phyloP scores from a whole-genome alignment of 2,797 vertebrate genomes.

The Enteromius anoplus region DNA sequence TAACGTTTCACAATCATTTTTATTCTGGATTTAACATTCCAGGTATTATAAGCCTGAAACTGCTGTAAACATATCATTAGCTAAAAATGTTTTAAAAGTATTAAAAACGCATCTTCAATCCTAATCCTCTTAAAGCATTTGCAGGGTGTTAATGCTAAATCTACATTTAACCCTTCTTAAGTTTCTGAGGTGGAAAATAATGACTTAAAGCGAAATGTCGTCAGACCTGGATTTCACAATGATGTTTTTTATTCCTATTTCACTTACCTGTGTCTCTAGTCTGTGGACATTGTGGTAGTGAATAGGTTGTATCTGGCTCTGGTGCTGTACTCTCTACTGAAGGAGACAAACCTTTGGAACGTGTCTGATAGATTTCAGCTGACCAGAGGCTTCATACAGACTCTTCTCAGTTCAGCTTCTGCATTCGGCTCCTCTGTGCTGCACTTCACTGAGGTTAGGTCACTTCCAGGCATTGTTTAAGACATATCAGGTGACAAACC shows the following conservation, averaged over 20 bases:
- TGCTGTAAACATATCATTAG: neutral
- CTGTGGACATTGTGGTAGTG: constrained; percentile 74
- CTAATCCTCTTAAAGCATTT: constrained; percentile 20
- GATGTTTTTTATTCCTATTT: constrained; percentile 3
- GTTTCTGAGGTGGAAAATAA: neutral
- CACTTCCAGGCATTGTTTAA: neutral
- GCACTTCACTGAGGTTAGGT: constrained; percentile 90
- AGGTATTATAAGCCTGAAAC: neutral
- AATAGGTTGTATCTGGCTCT: constrained; percentile 87
- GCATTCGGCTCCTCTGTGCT: constrained; percentile 90
- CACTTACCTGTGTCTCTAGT: constrained; percentile 70
- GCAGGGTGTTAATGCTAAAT: constrained; percentile 18
- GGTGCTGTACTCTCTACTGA: constrained; percentile 85
- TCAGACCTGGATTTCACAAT: neutral
- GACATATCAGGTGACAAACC: neutral
- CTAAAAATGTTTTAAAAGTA: neutral
- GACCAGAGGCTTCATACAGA: constrained; percentile 89
- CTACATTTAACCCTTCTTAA: neutral
- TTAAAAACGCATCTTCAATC: neutral
- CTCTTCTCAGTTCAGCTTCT: constrained; percentile 85
- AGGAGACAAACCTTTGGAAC: constrained; percentile 87
- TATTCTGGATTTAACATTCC: neutral
- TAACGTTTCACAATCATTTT: neutral
- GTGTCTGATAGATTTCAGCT: constrained; percentile 88
- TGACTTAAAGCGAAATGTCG: neutral